Evolutionary conservation across 2,797 vertebrate species (phyloP).

Genomic region (Liasis olivaceus): DNA sequence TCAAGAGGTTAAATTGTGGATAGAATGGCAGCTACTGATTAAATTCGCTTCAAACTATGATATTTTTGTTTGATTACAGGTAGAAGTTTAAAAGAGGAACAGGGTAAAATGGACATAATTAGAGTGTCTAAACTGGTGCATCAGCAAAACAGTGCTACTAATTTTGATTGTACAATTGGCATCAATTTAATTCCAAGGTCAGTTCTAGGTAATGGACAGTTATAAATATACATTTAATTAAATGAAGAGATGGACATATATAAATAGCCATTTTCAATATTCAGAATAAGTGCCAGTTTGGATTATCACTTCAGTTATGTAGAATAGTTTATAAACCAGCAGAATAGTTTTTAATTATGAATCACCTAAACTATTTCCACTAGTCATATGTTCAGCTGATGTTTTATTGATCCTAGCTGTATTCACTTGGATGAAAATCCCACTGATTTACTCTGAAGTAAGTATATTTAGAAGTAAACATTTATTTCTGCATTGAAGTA

Average conservation of each 20-base stretch:
- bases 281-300: neutral
- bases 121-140: neutral
- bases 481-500: neutral
- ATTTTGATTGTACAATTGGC: neutral
- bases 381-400: neutral
- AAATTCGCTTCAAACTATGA: neutral
- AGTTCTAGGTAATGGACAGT: neutral
- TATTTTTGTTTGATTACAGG: neutral
- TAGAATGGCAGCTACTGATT: conserved; percentile 1
- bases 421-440: neutral
- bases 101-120: neutral
- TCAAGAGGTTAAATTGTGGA: neutral
- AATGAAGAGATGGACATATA: neutral
- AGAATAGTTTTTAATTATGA: neutral
- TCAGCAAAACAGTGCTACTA: neutral
- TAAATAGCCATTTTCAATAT: neutral
- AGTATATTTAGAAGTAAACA: neutral
- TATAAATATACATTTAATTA: neutral
- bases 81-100: neutral
- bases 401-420: neutral
- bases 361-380: neutral
- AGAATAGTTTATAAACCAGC: neutral
- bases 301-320: neutral
- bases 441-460: neutral
- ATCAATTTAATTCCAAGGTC: neutral